Base-by-base conservation (phyloP, 2,113 vertebrate species). In the Rhombomys opimus region DNA sequence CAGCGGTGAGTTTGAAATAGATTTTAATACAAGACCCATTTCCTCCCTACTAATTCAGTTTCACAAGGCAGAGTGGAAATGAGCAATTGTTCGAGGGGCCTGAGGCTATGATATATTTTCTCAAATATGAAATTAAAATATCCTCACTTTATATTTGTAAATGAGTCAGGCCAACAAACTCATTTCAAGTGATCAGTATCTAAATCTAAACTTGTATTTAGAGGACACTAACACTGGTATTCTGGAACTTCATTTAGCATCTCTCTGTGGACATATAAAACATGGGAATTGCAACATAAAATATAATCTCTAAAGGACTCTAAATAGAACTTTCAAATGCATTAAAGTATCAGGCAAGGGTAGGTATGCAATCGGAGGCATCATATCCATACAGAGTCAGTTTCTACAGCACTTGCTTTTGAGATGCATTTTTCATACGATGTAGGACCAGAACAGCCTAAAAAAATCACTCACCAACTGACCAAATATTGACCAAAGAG, bases 1-100 rank as follows among this genome's bases (percentile, higher is more conserved):
- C 15, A 96, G 95, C 68, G 88, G 3, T 5, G 87, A 97, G 94
- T 90, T 95, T 95, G 73, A 97, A 97, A 97, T 89, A 90, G 91
- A 95, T 81, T 88, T 96, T 96, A 96, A 95, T 87, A 9, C 27
- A 90, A 94, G 90, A 94, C 61, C 80, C 46, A 96, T 95, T 97
- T 50, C 17, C 76, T 95, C 90, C 30, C 59, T 75, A 2, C 52
- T 86, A 88, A 90, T 94, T 90, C 82, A 65, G 72, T 95, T 95
- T 95, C 41, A 89, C 50, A 96, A 97, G 93, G 84, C 15, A 25
- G 70, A 78, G 52, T n/a, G 86, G 73, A 41, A 97, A 96, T 0
- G 1, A 89, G 94, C 90, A 84, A 67, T 27, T 95, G 77, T 2
- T 93, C 0, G 78, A 59, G 73, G 82, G 61, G 67, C 92, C 90